phyloP scores from a whole-genome alignment of 2,113 vertebrate species.

The Oenanthe oenanthe region DNA sequence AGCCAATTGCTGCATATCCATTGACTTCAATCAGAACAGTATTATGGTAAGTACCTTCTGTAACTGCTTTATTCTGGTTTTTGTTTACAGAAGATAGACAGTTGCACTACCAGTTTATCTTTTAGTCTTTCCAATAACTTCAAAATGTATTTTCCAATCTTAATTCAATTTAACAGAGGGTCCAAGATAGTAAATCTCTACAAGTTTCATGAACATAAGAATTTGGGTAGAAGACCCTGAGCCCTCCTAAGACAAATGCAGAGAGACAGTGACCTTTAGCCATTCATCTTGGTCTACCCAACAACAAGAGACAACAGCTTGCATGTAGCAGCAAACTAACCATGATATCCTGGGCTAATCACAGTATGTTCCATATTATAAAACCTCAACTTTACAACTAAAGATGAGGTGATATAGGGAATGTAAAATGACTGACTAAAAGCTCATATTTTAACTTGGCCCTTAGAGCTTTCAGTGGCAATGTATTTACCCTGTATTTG shows the following conservation, averaged over 20 bases:
- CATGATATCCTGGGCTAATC: not conserved
- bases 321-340: not conserved
- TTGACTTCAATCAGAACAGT: not conserved
- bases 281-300: not conserved
- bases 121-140: not conserved
- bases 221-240: not conserved
- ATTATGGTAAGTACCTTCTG: not conserved
- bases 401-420: not conserved
- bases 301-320: not conserved
- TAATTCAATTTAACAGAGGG: not conserved
- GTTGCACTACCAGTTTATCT: not conserved
- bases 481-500: not conserved
- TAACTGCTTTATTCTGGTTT: not conserved
- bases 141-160: not conserved
- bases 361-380: not conserved
- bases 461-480: not conserved
- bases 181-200: not conserved
- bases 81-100: not conserved
- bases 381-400: not conserved
- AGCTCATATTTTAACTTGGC: not conserved
- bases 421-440: not conserved
- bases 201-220: not conserved
- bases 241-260: not conserved
- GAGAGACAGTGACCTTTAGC: not conserved
- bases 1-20: not conserved